Percentiles rank a stretch among this genome's conserved stretches.
These are phyloP conservation scores for Ivindomyrus marchei DNA, from an alignment of 2,113 vertebrate genomes.

Conservation along the genomic window DNA sequence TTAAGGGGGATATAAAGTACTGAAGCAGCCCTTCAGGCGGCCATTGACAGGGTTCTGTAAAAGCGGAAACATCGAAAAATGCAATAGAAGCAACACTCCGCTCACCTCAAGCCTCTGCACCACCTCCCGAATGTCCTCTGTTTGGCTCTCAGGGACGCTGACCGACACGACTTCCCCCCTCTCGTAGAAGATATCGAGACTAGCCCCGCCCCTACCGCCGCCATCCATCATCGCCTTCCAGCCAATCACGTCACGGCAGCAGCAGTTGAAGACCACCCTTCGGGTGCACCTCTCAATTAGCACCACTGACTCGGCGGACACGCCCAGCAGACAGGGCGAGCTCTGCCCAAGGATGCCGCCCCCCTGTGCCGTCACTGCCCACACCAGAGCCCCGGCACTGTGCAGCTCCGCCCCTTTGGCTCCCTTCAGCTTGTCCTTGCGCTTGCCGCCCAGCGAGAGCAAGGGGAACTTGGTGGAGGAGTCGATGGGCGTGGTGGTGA, in stretches of 20 bases:
- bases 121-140: slow-evolving; percentile 71
- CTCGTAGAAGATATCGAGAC: slow-evolving; percentile 78
- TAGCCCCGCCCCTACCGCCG: slow-evolving; percentile 50
- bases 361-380: slow-evolving; percentile 64
- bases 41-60: neutral
- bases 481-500: slow-evolving; percentile 81
- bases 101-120: slow-evolving; percentile 78
- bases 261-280: slow-evolving; percentile 77
- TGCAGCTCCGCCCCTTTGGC: slow-evolving; percentile 71
- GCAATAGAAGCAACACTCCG: neutral
- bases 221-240: slow-evolving; percentile 70
- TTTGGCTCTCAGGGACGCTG: slow-evolving; percentile 60
- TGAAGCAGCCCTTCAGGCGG: neutral
- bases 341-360: slow-evolving; percentile 34
- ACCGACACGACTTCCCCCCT: slow-evolving; percentile 72
- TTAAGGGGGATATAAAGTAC: neutral
- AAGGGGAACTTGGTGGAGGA: slow-evolving; percentile 79
- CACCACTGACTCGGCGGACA: slow-evolving; percentile 77
- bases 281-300: slow-evolving; percentile 69
- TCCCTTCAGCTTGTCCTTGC: slow-evolving; percentile 71
- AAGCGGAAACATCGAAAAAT: neutral
- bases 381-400: slow-evolving; percentile 75
- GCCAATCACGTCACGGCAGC: slow-evolving; percentile 80
- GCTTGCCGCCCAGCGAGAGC: slow-evolving; percentile 71
- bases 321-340: slow-evolving; percentile 72